Base-by-base conservation (phyloP, 2,113 vertebrate genomes). In the Chauna torquata region DNA sequence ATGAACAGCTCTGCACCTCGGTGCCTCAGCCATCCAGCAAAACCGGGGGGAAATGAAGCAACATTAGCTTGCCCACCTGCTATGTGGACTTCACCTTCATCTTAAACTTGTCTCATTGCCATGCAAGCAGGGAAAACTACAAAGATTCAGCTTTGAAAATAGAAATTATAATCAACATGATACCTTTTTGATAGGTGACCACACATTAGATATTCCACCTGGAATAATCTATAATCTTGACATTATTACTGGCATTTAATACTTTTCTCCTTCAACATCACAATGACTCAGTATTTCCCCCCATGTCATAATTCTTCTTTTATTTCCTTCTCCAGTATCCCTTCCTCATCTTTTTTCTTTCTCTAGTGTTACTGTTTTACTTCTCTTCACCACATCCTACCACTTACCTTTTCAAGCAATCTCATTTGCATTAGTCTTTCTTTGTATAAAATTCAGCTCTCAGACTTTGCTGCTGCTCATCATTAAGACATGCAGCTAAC, bases 1-100 rank as follows among this genome's bases (percentile, higher is more conserved):
- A 0, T 4, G 17, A 59, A 32, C 1, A 0, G 45, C 28, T 66
- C 45, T 38, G 36, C 36, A 50, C n/a, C 22, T 50, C 9, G 4
- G 42, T 16, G 30, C 47, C n/a, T 62, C 27, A 44, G 40, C 8
- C 16, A 70, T 68, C 2, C 64, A 62, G 45, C 11, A 55, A 80
- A 69, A 65, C 16, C 1, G 1, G n/a, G 23, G 23, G 5, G 9
- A 42, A 18, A 49, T 9, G 13, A 64, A 86, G 16, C 14, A 70
- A 45, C 69, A 49, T 5, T 16, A 36, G 58, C 40, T 65, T 80
- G 36, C 15, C 20, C 27, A 62, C 9, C 22, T 80, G 36, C 49
- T 77, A 64, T 50, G 14, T 5, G 82, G 24, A 42, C 7, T 12
- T 62, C n/a, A 11, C 11, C 38, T 59, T 81, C 61, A 66, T 64